Evolutionary conservation across 2,888 invertebrate genomes (phyloP).

Genomic region (Galerucella nymphaeae): DNA sequence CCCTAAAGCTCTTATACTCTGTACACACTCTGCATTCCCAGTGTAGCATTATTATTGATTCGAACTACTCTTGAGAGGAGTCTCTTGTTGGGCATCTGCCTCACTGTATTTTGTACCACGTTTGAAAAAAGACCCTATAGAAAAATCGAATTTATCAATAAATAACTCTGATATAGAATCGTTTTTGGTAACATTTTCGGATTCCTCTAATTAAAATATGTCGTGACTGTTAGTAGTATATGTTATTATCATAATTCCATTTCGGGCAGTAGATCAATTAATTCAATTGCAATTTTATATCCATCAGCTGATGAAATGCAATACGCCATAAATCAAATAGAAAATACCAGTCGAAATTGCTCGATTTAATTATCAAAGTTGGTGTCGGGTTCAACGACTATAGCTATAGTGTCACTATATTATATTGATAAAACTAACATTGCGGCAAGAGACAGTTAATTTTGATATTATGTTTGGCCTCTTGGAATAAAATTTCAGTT

Average conservation of each 20-base stretch:
- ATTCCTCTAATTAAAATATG: neutral
- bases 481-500: neutral
- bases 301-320: slow-evolving; percentile 25
- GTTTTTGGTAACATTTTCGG: neutral
- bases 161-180: neutral
- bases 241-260: neutral
- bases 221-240: neutral
- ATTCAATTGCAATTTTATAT: slow-evolving; percentile 17
- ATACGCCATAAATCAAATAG: slow-evolving; percentile 19
- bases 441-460: neutral
- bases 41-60: too few species aligned
- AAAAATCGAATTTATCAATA: too few species aligned
- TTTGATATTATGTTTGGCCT: neutral
- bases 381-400: neutral
- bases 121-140: too few species aligned
- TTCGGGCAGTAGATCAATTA: slow-evolving; percentile 7
- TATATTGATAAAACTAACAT: neutral
- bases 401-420: neutral
- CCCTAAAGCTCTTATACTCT: too few species aligned
- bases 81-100: too few species aligned
- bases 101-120: too few species aligned
- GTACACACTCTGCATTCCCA: too few species aligned
- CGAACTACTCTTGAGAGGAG: too few species aligned
- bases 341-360: slow-evolving; percentile 18
- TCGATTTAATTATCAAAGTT: slow-evolving; percentile 25